phyloP scores from a whole-genome alignment of 1,140 invertebrate genomes.

The Hyphantria cunea region DNA sequence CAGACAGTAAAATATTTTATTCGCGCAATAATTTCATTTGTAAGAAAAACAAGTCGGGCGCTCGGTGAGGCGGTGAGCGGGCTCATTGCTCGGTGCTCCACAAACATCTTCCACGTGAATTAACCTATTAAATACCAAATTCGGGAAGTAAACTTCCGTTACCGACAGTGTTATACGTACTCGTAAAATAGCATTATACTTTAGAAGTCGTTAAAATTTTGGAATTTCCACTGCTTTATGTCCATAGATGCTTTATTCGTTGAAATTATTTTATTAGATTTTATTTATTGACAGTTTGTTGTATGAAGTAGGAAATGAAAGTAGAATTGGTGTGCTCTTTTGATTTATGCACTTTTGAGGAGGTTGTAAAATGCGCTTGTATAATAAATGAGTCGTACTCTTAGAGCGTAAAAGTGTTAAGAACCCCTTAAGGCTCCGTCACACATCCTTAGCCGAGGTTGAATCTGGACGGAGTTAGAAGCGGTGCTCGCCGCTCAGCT shows the following conservation, averaged over 20 bases:
- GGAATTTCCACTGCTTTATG: slow-evolving; percentile 9
- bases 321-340: slow-evolving; percentile 7
- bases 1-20: slow-evolving; percentile 81
- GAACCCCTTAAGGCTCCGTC: slow-evolving; percentile 8
- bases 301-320: too few relatives aligned
- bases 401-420: slow-evolving; percentile 7
- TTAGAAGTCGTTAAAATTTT: slow-evolving; percentile 31
- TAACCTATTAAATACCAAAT: slow-evolving; percentile 72
- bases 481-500: slow-evolving; percentile 31
- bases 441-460: slow-evolving; percentile 24
- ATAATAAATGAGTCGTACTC: slow-evolving; percentile 15
- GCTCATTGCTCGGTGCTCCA: slow-evolving; percentile 45
- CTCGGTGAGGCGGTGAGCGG: slow-evolving; percentile 17
- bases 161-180: slow-evolving; percentile 41
- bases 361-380: slow-evolving; percentile 1
- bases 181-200: slow-evolving; percentile 55
- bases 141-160: slow-evolving; percentile 41
- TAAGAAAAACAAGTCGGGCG: slow-evolving; percentile 67
- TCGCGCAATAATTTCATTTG: slow-evolving; percentile 78
- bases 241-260: slow-evolving; percentile 4
- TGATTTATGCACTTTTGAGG: slow-evolving; percentile 2
- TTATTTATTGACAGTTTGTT: slow-evolving; percentile 10
- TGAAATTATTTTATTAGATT: slow-evolving; percentile 13
- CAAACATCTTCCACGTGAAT: slow-evolving; percentile 76
- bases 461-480: slow-evolving; percentile 18